Evolutionary conservation across 1,140 invertebrate species (phyloP).

Genomic region (Drosophila pseudoananassae): DNA sequence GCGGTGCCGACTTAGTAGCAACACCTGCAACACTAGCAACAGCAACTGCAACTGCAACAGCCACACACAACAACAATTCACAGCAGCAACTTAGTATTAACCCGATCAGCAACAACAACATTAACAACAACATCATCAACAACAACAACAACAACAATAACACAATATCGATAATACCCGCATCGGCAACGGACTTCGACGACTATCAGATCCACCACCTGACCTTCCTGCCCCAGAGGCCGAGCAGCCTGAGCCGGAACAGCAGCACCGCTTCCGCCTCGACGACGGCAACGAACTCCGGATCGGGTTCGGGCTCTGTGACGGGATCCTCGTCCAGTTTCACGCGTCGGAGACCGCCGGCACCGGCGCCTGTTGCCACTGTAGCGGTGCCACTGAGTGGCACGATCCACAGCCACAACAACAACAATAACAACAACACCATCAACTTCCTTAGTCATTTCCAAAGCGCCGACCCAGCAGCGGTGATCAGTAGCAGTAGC

Average conservation of each 20-base stretch:
- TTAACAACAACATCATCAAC: slow-evolving; percentile 20
- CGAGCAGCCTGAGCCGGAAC: slow-evolving; percentile 76
- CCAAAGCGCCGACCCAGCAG: slow-evolving; percentile 74
- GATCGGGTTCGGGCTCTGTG: slow-evolving; percentile 39
- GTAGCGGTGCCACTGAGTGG: slow-evolving; percentile 15
- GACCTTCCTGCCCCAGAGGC: slow-evolving; percentile 78
- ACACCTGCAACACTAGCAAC: slow-evolving; percentile 35
- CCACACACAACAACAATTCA: slow-evolving; percentile 41
- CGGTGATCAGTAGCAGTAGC: slow-evolving; percentile 3
- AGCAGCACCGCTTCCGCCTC: slow-evolving; percentile 76
- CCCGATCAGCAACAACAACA: slow-evolving; percentile 4
- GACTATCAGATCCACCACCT: slow-evolving; percentile 80
- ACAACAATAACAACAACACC: slow-evolving; percentile 70
- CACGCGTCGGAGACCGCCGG: slow-evolving; percentile 75
- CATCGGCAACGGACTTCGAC: slow-evolving; percentile 63
- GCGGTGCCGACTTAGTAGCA: slow-evolving; percentile 39
- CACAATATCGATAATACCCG: slow-evolving; percentile 69
- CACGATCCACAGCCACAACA: slow-evolving; percentile 48
- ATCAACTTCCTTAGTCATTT: slow-evolving; percentile 83
- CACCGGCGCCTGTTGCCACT: slow-evolving; percentile 63
- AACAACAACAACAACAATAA: slow-evolving; percentile 50
- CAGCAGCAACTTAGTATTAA: slow-evolving; percentile 58
- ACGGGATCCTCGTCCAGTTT: slow-evolving; percentile 63
- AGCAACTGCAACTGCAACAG: slow-evolving; percentile 27
- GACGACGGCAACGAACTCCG: slow-evolving; percentile 67